Base-by-base conservation (phyloP, 1,140 invertebrate genomes). In the Triops cancriformis region DNA sequence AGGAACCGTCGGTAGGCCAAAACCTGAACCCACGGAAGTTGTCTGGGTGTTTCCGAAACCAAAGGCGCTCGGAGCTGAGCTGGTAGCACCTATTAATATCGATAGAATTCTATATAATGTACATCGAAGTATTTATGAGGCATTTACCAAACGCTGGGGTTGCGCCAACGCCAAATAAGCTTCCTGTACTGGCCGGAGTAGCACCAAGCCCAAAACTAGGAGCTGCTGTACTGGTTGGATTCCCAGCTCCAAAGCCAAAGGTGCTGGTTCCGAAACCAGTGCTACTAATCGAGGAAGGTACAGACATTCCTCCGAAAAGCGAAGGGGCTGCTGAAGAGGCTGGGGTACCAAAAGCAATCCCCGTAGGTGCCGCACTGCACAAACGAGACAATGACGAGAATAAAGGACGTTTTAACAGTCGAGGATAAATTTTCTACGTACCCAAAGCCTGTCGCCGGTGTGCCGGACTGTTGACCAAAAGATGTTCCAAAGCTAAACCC, bases 101-200 rank as follows among this genome's bases (percentile, higher is more conserved):
- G 18, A 14, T 23, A 64, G 18, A 64, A 6, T 9, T 23, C 23
- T 64, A 18, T n/a, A 64, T 14, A n/a, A 6, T 7, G 14, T 23
- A 14, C 51, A 64, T n/a, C 14, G n/a, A 64, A 64, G 51, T 6
- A 64, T n/a, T 0, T n/a, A 18, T 64, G 9, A 0, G 51, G 6
- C 10, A 18, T 64, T 64, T 75, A 77, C 73, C 78, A 27, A 82
- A 79, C 72, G 81, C 26, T 45, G 73, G 41, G 26, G 81, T 78
- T 77, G 81, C 31, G 6, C 72, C 23, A 72, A 51, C 28, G 18
- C 72, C 76, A 73, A 77, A 77, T 18, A 26, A 23, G 23, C 26
- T 37, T 28, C 45, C 79, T 72, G 83, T 82, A 73, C 82, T 81
- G 11, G 80, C 51, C n/a, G 76, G 77, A 73, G 76, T 76, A 28